These are phyloP conservation scores for Asarcornis scutulata DNA, from an alignment of 2,113 vertebrate species.

Conservation along the genomic window DNA sequence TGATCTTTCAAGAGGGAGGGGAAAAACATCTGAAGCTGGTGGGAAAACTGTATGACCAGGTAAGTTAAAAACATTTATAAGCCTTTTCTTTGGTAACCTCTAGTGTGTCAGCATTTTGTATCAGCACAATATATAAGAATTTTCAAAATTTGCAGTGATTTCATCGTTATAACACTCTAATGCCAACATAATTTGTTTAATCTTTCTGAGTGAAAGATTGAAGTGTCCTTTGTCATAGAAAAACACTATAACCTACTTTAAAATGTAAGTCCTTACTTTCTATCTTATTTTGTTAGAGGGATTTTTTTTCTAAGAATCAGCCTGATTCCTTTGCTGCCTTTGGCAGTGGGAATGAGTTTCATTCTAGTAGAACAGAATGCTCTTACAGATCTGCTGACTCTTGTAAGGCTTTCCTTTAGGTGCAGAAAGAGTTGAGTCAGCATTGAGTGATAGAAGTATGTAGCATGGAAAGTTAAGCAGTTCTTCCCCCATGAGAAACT, in stretches of 20 bases:
- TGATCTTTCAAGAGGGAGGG: constrained; percentile 97
- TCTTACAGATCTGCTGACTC: not conserved
- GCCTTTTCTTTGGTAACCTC: not conserved
- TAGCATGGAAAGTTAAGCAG: not conserved
- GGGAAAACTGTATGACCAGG: constrained; percentile 98
- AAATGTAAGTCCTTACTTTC: too few relatives aligned
- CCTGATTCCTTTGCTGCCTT: not conserved
- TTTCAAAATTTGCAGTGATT: not conserved
- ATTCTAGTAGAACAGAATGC: not conserved
- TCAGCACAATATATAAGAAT: not conserved
- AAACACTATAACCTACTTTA: too few relatives aligned
- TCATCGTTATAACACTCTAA: not conserved
- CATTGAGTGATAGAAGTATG: not conserved
- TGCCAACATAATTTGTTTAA: not conserved
- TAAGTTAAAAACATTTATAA: constrained; percentile 54
- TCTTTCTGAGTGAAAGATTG: not conserved
- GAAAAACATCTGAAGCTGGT: constrained; percentile 98
- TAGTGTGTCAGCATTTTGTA: not conserved
- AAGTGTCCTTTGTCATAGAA: not conserved
- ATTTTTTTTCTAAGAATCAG: not conserved
- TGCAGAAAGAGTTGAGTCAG: not conserved
- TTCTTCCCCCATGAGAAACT: not conserved
- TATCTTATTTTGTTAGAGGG: not conserved
- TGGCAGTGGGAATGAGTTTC: not conserved
- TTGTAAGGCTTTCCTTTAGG: not conserved